These are phyloP conservation scores for Pinna nobilis DNA, from an alignment of 1,140 invertebrate genomes.

Conservation along the genomic window DNA sequence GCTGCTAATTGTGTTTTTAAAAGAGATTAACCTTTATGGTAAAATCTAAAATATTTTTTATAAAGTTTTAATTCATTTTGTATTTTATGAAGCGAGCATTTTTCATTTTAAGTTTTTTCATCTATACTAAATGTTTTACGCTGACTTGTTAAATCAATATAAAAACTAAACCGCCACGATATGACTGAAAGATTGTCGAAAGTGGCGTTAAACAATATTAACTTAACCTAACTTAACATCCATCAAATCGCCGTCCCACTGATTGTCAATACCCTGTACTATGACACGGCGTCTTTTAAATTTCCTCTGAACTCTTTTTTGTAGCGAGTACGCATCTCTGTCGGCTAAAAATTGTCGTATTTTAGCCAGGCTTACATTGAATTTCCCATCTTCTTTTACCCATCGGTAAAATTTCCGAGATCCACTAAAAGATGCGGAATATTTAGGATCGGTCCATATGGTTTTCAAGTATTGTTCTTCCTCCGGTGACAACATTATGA, in stretches of 20 bases:
- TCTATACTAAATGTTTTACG: no score
- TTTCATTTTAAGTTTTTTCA: no score
- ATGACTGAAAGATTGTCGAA: no score
- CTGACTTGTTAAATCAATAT: no score
- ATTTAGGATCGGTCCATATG: neutral
- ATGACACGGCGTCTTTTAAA: slow-evolving; percentile 3
- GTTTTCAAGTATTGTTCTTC: slow-evolving; percentile 5
- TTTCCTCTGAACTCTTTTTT: slow-evolving; percentile 8
- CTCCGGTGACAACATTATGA: neutral
- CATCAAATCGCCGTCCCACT: slow-evolving; percentile 16
- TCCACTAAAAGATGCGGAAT: neutral
- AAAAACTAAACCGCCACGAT: no score
- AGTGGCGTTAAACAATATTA: no score
- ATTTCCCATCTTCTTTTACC: slow-evolving; percentile 30
- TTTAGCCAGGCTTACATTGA: neutral
- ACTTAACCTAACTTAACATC: no score
- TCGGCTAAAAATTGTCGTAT: slow-evolving; percentile 21
- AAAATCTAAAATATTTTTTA: no score
- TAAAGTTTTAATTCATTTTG: no score
- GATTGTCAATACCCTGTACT: slow-evolving; percentile 3
- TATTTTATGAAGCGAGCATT: no score
- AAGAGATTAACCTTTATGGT: no score
- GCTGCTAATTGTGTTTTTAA: no score
- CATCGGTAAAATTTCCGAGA: slow-evolving; percentile 1
- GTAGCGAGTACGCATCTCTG: slow-evolving; percentile 6